phyloP scores from a whole-genome alignment of 2,888 invertebrate genomes.

The Spicauda simplicius region DNA sequence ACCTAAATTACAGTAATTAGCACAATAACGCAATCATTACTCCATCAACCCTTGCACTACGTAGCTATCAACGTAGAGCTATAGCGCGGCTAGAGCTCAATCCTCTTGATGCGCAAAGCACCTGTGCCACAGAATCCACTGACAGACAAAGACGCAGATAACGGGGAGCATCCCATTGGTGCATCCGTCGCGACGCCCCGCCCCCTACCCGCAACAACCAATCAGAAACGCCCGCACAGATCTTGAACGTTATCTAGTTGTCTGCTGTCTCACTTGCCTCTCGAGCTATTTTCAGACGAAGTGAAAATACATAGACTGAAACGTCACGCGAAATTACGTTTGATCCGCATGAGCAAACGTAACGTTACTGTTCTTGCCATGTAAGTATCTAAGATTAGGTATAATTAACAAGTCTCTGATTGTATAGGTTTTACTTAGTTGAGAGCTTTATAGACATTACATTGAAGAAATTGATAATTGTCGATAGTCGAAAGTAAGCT shows the following conservation, averaged over 20 bases:
- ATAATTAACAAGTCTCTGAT: too few relatives aligned
- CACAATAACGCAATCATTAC: not conserved
- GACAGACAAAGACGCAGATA: conserved; percentile 86
- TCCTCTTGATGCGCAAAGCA: conserved; percentile 44
- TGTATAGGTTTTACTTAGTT: too few relatives aligned
- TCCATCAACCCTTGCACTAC: not conserved
- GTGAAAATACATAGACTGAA: conserved; percentile 27
- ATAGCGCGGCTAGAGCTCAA: not conserved
- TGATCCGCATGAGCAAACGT: conserved; percentile 11
- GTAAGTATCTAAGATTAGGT: not conserved
- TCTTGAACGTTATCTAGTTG: conserved; percentile 85
- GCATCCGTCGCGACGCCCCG: conserved; percentile 83
- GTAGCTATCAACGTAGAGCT: conserved; percentile 15
- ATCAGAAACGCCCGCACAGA: conserved; percentile 77
- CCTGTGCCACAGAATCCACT: conserved; percentile 67
- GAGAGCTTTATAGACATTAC: too few relatives aligned
- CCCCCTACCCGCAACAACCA: conserved; percentile 69
- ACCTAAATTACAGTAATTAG: too few relatives aligned
- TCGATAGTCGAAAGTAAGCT: too few relatives aligned
- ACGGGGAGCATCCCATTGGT: conserved; percentile 84
- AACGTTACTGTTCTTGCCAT: not conserved
- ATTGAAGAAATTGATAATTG: too few relatives aligned
- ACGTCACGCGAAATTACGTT: conserved; percentile 31
- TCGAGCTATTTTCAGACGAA: conserved; percentile 70
- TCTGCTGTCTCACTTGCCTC: conserved; percentile 81